Evolutionary conservation across 2,113 vertebrate genomes (phyloP).

Genomic region (Actinemys pallida): DNA sequence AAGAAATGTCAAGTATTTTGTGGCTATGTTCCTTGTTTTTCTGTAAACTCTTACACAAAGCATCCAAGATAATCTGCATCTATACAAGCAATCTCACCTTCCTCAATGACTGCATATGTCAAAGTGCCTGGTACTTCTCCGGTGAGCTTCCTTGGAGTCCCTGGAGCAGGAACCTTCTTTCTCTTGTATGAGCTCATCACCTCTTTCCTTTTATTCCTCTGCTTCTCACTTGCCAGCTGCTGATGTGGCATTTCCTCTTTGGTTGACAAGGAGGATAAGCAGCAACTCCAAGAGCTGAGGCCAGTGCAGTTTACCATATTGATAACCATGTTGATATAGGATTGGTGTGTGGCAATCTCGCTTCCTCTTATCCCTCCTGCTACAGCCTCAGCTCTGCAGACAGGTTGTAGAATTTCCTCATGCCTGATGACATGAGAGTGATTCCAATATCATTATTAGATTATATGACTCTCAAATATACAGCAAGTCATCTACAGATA

Average conservation of each 20-base stretch:
- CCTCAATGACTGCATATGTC: neutral
- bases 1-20: neutral
- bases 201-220: constrained; percentile 4
- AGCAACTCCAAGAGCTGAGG: constrained; percentile 15
- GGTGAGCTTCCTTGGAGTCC: rapidly evolving
- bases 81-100: neutral
- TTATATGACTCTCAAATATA: neutral
- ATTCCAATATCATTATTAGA: neutral
- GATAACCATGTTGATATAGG: neutral
- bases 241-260: neutral
- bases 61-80: neutral
- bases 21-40: constrained; percentile 4
- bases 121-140: neutral
- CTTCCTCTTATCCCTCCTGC: neutral
- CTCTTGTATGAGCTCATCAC: constrained; percentile 62
- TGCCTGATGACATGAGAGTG: rapidly evolving
- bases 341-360: rapidly evolving
- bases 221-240: constrained; percentile 45
- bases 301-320: neutral
- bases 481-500: neutral
- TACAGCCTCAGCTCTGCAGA: neutral
- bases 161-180: neutral
- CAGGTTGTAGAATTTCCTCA: neutral
- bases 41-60: neutral
- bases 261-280: neutral